Conservation (phyloP, 2,113 vertebrate species). For the Triplophysa tibetana region DNA sequence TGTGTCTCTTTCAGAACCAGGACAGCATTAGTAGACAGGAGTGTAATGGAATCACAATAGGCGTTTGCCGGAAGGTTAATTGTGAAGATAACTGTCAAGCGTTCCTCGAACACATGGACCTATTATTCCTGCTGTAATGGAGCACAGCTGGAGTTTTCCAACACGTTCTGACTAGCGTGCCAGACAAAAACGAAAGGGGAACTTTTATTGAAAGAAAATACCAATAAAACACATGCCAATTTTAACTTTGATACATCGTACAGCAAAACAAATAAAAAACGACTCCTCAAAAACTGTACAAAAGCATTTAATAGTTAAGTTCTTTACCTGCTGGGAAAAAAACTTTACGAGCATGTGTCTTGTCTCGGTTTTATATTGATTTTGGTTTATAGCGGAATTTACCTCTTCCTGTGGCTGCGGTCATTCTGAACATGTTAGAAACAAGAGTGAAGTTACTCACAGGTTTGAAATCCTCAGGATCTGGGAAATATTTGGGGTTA, state of each 20-base stretch:
- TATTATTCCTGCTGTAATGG: conserved; percentile 28
- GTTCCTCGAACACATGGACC: conserved; percentile 19
- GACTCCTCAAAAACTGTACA: not conserved
- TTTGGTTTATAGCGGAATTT: conserved; percentile 33
- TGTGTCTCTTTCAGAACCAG: not conserved
- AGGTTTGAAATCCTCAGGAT: conserved; percentile 78
- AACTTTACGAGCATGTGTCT: conserved; percentile 33
- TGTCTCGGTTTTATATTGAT: conserved; percentile 5
- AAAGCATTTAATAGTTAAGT: conserved; percentile 8
- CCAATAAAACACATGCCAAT: conserved; percentile 14
- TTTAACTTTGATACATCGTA: not conserved
- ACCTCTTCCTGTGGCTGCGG: conserved; percentile 23
- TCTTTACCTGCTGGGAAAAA: not conserved
- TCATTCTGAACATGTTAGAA: conserved; percentile 4
- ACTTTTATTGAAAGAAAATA: conserved; percentile 29
- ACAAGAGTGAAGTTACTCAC: conserved; percentile 66
- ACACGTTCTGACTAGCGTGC: conserved; percentile 21
- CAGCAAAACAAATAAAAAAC: conserved; percentile 2
- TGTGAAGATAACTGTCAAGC: conserved; percentile 37
- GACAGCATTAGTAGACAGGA: conserved; percentile 19
- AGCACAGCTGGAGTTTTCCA: conserved; percentile 29
- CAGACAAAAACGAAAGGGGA: conserved; percentile 9
- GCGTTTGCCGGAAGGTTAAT: conserved; percentile 41
- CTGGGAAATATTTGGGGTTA: conserved; percentile 81
- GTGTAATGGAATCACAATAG: conserved; percentile 29